Evolutionary conservation across 2,113 vertebrate genomes (phyloP).

Genomic region (Sialia sialis): DNA sequence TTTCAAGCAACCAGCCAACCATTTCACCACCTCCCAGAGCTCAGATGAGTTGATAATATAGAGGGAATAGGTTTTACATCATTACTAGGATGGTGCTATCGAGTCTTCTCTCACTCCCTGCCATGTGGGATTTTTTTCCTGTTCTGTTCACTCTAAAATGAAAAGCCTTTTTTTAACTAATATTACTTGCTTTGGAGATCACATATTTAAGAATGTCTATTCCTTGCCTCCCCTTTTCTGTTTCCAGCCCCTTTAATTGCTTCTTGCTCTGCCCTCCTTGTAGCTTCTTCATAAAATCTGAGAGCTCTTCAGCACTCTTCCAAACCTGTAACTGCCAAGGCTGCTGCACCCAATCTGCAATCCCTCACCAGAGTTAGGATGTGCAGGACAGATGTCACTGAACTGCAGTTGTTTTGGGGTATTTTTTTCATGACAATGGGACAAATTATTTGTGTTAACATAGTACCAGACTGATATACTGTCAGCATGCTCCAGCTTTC

Average conservation of each 20-base stretch:
- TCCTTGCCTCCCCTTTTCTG: neutral
- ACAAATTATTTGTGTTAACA: neutral
- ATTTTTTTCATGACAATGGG: neutral
- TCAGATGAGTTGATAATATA: neutral
- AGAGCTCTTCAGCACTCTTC: neutral
- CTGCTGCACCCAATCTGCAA: neutral
- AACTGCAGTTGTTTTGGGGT: neutral
- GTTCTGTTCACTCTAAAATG: neutral
- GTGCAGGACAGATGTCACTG: neutral
- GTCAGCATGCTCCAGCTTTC: neutral
- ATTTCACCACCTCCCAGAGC: neutral
- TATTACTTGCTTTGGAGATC: neutral
- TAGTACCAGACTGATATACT: neutral
- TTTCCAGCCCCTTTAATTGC: neutral
- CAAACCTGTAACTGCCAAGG: neutral
- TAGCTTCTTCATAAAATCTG: neutral
- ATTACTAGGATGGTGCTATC: neutral
- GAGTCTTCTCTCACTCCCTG: neutral
- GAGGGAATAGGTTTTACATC: neutral
- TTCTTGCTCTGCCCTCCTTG: accelerated
- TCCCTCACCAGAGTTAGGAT: neutral
- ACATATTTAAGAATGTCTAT: neutral
- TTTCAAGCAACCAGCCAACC: neutral
- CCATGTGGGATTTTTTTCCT: neutral
- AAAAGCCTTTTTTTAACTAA: neutral